Evolutionary conservation across 2,888 invertebrate species (phyloP).

Genomic region (Polymixis lichenea): DNA sequence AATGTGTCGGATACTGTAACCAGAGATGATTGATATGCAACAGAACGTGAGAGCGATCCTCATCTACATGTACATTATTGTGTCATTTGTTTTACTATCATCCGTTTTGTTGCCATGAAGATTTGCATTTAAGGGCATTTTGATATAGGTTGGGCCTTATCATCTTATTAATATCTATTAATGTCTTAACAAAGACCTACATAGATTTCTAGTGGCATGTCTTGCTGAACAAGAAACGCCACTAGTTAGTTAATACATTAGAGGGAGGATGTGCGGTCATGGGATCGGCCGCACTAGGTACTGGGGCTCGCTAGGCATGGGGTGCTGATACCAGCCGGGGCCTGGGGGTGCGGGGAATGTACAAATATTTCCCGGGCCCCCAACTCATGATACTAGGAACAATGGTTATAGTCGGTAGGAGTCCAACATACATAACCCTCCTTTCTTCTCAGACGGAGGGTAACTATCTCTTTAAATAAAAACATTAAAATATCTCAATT

Average conservation of each 20-base stretch:
- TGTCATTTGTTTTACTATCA: slow-evolving; percentile 27
- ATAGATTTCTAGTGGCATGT: neutral
- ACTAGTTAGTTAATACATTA: neutral
- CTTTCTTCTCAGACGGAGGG: no score
- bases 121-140: slow-evolving; percentile 1
- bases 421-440: no score
- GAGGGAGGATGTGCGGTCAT: no score
- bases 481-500: no score
- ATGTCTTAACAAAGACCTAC: neutral
- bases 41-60: slow-evolving; percentile 46
- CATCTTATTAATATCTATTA: neutral
- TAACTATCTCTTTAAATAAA: no score
- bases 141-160: neutral
- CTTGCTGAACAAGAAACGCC: neutral
- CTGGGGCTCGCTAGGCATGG: no score
- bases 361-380: no score
- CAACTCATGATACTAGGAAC: no score
- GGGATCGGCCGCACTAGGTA: no score
- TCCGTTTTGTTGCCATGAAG: slow-evolving; percentile 11
- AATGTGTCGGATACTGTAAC: slow-evolving; percentile 40
- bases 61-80: slow-evolving; percentile 17
- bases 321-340: no score
- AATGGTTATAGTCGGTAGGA: no score
- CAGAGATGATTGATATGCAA: slow-evolving; percentile 41
- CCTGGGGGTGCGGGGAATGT: no score